Conservation (phyloP, 2,888 invertebrate species). For the Rhaphigaster nebulosa region DNA sequence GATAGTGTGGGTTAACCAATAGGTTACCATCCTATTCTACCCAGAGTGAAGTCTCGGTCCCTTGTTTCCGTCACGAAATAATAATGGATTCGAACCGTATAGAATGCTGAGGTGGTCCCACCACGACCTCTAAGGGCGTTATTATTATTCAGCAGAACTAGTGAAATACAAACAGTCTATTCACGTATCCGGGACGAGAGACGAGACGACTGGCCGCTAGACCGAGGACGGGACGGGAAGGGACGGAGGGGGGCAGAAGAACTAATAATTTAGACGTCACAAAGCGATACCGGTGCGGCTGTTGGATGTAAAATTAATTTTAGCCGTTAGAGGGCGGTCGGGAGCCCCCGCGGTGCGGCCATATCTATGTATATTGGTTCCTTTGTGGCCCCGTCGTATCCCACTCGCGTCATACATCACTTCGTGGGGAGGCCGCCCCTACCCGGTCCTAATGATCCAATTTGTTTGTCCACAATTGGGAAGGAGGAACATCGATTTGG, state of each 20-base stretch:
- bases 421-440: not conserved
- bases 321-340: constrained; percentile 57
- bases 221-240: not conserved
- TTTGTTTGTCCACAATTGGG: constrained; percentile 46
- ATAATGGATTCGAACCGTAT: too few relatives aligned
- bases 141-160: not conserved
- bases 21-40: too few relatives aligned
- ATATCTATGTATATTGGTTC: constrained; percentile 63
- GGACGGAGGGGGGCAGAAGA: not conserved
- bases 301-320: constrained; percentile 62
- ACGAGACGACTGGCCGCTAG: not conserved
- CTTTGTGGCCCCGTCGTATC: constrained; percentile 50
- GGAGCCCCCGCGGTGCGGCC: constrained; percentile 61
- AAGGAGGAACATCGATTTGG: not conserved
- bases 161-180: not conserved
- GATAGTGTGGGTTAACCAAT: too few relatives aligned
- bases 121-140: not conserved
- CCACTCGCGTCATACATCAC: constrained; percentile 46
- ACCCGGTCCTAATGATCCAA: not conserved
- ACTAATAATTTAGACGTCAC: constrained; percentile 57
- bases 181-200: not conserved
- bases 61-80: too few relatives aligned
- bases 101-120: too few relatives aligned
- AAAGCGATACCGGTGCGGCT: constrained; percentile 54
- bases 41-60: too few relatives aligned